A percentile compares a stretch with the other conserved stretches of the same genome.
Evolutionary conservation across 2,888 invertebrate species (phyloP).

Genomic region (Apeira syringaria): DNA sequence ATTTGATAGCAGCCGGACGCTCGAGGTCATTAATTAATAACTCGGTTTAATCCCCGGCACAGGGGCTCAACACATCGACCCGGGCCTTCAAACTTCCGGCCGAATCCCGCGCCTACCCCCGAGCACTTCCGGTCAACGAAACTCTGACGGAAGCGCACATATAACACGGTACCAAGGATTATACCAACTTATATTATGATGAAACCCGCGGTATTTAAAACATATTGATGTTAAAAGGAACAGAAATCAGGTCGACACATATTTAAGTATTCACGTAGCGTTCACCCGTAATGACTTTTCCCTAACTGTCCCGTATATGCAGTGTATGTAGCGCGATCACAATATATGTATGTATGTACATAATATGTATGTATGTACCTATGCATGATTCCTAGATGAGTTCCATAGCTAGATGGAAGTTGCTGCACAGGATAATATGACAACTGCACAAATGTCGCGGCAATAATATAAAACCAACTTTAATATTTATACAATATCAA

Average conservation of each 20-base stretch:
- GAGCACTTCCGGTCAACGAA: slow-evolving; percentile 73
- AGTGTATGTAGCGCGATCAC: too few relatives aligned
- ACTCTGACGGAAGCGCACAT: slow-evolving; percentile 55
- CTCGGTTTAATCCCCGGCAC: slow-evolving; percentile 66
- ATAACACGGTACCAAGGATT: slow-evolving; percentile 32
- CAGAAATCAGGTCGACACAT: slow-evolving; percentile 2
- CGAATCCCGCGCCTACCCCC: slow-evolving; percentile 71
- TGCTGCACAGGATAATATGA: too few relatives aligned
- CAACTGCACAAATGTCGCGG: too few relatives aligned
- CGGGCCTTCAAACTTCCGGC: slow-evolving; percentile 70
- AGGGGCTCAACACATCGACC: slow-evolving; percentile 73
- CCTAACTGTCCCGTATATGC: too few relatives aligned
- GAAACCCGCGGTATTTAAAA: slow-evolving; percentile 4
- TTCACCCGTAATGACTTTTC: too few relatives aligned
- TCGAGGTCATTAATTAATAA: slow-evolving; percentile 75
- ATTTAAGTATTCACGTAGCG: slow-evolving; percentile 3
- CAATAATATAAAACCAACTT: too few relatives aligned
- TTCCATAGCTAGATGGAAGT: too few relatives aligned
- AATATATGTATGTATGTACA: too few relatives aligned
- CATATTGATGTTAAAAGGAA: slow-evolving; percentile 2
- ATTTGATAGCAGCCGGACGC: slow-evolving; percentile 59
- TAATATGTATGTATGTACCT: too few relatives aligned
- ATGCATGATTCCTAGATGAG: too few relatives aligned
- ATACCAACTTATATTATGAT: slow-evolving; percentile 15
- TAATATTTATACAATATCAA: too few relatives aligned